Conservation (phyloP, 2,797 vertebrate genomes). For the Enteromius trimaculatus region DNA sequence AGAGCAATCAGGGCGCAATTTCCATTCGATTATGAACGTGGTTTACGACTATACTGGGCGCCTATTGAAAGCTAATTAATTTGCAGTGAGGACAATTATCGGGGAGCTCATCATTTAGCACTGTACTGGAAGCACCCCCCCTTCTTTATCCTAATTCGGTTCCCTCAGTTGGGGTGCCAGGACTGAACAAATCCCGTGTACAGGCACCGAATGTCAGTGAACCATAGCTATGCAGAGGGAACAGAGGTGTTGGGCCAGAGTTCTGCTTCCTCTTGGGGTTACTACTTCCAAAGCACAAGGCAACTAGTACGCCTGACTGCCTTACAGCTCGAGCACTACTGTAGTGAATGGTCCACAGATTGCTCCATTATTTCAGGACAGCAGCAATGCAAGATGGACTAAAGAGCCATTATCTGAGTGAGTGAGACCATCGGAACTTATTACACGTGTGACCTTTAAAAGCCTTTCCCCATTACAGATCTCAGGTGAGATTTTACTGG, state of each 20-base stretch:
- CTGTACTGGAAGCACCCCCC: conserved; percentile 9
- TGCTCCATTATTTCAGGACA: conserved; percentile 88
- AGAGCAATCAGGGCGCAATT: conserved; percentile 62
- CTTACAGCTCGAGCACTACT: conserved; percentile 70
- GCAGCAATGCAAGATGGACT: conserved; percentile 82
- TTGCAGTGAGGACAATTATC: conserved; percentile 57
- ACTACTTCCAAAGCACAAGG: conserved; percentile 73
- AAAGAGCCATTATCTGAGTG: conserved; percentile 85
- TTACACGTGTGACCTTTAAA: conserved; percentile 88
- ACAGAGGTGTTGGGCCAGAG: conserved; percentile 53
- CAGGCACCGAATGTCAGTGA: conserved; percentile 71
- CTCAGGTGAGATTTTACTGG: conserved; percentile 86
- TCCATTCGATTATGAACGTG: conserved; percentile 62
- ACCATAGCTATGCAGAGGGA: conserved; percentile 64
- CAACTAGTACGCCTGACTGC: conserved; percentile 66
- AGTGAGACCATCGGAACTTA: conserved; percentile 86
- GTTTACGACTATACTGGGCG: conserved; percentile 60
- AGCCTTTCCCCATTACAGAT: conserved; percentile 84
- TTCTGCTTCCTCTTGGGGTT: conserved; percentile 66
- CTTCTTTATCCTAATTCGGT: conserved; percentile 62
- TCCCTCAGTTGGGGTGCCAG: conserved; percentile 63
- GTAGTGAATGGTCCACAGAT: conserved; percentile 87
- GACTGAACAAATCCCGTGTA: conserved; percentile 62
- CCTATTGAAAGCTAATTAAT: conserved; percentile 63
- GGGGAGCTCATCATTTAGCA: conserved; percentile 52